Base-by-base conservation (phyloP, 2,797 vertebrate genomes). In the Neosalanx taihuensis region DNA sequence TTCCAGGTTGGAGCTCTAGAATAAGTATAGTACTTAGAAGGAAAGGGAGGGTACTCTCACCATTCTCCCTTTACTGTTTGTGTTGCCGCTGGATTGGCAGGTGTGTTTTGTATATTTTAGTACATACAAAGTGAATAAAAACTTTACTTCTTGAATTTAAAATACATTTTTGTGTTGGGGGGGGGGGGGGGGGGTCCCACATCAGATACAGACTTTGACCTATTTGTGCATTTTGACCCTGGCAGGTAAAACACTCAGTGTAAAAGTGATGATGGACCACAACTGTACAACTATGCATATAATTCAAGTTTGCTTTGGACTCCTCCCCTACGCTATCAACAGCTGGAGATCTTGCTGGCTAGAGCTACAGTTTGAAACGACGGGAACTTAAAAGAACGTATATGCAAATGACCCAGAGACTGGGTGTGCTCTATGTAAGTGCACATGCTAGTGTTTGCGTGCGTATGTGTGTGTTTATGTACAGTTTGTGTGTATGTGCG, bases 41-140 rank as follows among this genome's bases (percentile, higher is more conserved):
- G 69, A 84, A 78, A 75, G 66, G 75, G 73, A 78, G 18, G 72
- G 79, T 82, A 85, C 81, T 79, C 63, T 62, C 85, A 84, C 80
- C 79, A 63, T 82, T 81, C 79, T 85, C 81, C 67, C 79, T 86
- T 76, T 77, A 81, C 86, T 79, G 78, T 91, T 89, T 88, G 77
- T 90, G 91, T 93, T 93, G 92, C 93, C 90, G 84, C 91, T 94
- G 93, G 93, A 91, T 93, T 94, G 93, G 92, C 93, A 93, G 90
- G 87, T 92, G 90, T 93, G 90, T 93, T 94, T 92, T 94, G 91
- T 94, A 92, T 91, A 92, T 92, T 93, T 94, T 89, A 92, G 90
- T 88, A 88, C 86, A 87, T 91, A 89, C 82, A 75, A 75, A 87
- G 89, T 81, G 79, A 93, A 93, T 92, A 89, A 93, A 92, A 88